A percentile compares a stretch with the other conserved stretches of the same genome.
These are phyloP conservation scores for Buphagus erythrorhynchus DNA, from an alignment of 2,797 vertebrate species.

Conservation along the genomic window DNA sequence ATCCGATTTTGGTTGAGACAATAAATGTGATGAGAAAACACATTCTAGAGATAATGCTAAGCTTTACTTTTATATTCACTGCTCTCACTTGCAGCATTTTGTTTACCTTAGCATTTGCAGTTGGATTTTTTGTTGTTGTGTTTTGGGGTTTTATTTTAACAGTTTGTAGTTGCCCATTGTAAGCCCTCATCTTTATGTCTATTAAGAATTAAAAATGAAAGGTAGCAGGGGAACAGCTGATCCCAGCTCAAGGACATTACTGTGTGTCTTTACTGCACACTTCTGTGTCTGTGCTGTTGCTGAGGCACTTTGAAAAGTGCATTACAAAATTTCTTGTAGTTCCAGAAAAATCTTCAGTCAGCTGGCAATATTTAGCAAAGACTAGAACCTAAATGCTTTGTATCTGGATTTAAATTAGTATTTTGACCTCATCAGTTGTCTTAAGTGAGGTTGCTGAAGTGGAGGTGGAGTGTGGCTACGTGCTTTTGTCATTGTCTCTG, in stretches of 20 bases:
- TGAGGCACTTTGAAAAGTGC: background rate
- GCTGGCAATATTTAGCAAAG: background rate
- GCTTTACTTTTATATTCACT: background rate
- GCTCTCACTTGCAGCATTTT: background rate
- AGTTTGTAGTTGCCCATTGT: background rate
- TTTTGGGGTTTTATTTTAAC: background rate
- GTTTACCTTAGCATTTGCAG: background rate
- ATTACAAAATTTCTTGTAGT: background rate
- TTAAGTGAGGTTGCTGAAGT: background rate
- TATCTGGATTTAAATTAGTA: background rate
- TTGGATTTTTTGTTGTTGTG: background rate
- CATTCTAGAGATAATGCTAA: background rate
- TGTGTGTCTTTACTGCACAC: background rate
- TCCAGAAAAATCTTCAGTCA: background rate
- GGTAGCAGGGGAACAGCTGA: background rate
- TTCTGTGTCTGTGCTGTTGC: background rate
- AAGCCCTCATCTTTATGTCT: background rate
- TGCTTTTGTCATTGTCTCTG: background rate
- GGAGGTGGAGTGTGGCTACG: background rate
- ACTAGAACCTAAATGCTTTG: background rate
- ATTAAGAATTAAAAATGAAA: background rate
- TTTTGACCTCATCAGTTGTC: background rate
- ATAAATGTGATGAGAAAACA: background rate
- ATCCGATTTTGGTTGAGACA: constrained; percentile 2
- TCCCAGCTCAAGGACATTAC: background rate